phyloP scores from a whole-genome alignment of 2,797 vertebrate species.

The Microctenopoma stevenorrisi region DNA sequence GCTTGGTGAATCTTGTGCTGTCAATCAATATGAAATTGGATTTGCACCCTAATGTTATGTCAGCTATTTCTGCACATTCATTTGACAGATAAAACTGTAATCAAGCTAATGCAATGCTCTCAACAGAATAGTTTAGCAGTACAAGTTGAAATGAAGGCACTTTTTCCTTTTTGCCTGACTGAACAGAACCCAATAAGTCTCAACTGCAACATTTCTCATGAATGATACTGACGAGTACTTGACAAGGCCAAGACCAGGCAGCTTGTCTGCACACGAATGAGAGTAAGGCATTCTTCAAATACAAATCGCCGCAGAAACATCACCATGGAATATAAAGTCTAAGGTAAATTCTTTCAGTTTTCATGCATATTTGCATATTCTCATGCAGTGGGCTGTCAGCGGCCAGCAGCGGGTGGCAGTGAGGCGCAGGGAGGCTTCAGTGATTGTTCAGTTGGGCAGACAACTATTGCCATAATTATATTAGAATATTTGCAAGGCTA shows the following conservation, averaged over 20 bases:
- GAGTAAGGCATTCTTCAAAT: slow-evolving; percentile 44
- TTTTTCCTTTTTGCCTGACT: slow-evolving; percentile 36
- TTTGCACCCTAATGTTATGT: slow-evolving; percentile 76
- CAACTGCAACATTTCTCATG: slow-evolving; percentile 44
- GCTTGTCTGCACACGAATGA: slow-evolving; percentile 37
- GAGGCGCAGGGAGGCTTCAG: slow-evolving; percentile 30
- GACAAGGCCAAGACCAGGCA: slow-evolving; percentile 50
- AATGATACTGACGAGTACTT: slow-evolving; percentile 43
- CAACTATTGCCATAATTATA: slow-evolving; percentile 65
- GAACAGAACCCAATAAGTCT: slow-evolving; percentile 38
- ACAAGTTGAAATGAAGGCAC: slow-evolving; percentile 48
- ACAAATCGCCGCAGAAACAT: slow-evolving; percentile 62
- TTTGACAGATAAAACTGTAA: slow-evolving; percentile 81
- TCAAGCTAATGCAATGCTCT: slow-evolving; percentile 75
- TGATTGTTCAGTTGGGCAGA: slow-evolving; percentile 49
- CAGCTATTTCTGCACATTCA: slow-evolving; percentile 77
- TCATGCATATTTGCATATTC: slow-evolving; percentile 69
- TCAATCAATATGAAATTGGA: slow-evolving; percentile 82
- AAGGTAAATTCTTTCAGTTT: slow-evolving; percentile 60
- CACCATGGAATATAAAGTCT: slow-evolving; percentile 57
- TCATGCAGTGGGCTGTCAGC: slow-evolving; percentile 58
- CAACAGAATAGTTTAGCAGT: slow-evolving; percentile 47
- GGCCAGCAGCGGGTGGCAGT: slow-evolving; percentile 48
- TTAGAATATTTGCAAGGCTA: slow-evolving; percentile 62
- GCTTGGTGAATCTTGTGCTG: slow-evolving; percentile 63